Evolutionary conservation across 2,888 invertebrate genomes (phyloP).

Genomic region (Xestia c-nigrum): DNA sequence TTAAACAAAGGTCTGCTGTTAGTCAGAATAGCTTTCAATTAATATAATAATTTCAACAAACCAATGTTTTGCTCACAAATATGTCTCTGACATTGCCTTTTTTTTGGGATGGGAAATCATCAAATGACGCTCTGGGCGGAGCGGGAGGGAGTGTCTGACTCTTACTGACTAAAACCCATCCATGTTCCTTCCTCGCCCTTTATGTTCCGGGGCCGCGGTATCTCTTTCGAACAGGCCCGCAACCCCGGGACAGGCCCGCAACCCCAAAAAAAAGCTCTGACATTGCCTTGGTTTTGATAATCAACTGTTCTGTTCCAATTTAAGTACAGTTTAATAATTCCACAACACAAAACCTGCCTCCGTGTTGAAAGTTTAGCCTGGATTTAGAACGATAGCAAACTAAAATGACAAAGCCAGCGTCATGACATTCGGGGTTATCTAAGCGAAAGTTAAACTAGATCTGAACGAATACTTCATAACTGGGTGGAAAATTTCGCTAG

Average conservation of each 20-base stretch:
- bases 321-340: slow-evolving; percentile 10
- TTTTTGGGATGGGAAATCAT: no score
- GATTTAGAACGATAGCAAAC: slow-evolving; percentile 57
- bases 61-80: not conserved
- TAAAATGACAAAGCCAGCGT: slow-evolving; percentile 45
- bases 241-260: no score
- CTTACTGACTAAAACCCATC: no score
- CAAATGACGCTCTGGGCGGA: no score
- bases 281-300: slow-evolving; percentile 9
- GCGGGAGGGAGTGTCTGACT: no score
- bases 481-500: slow-evolving; percentile 20
- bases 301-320: slow-evolving; percentile 6
- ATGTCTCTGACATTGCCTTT: slow-evolving; percentile 1
- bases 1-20: not conserved
- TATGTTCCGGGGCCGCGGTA: no score
- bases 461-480: slow-evolving; percentile 45
- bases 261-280: no score
- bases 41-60: not conserved
- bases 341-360: slow-evolving; percentile 8
- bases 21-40: not conserved
- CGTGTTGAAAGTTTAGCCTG: slow-evolving; percentile 30
- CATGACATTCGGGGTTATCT: slow-evolving; percentile 46
- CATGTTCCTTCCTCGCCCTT: no score
- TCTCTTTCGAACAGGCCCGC: no score
- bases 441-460: slow-evolving; percentile 58